These are phyloP conservation scores for Carettochelys insculpta DNA, from an alignment of 2,113 vertebrate species.

Conservation along the genomic window DNA sequence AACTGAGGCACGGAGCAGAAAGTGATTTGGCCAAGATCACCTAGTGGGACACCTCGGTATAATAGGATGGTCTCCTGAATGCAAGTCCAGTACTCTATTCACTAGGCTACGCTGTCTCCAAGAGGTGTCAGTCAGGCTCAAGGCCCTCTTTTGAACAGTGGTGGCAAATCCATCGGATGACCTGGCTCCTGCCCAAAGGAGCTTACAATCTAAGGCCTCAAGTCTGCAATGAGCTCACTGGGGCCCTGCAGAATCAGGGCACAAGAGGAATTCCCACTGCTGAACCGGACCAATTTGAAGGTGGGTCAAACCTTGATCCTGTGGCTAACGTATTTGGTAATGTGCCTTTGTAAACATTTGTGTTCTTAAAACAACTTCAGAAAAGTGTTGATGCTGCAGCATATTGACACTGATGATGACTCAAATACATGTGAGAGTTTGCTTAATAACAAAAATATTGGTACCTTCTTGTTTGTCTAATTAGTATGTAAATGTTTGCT, in stretches of 20 bases:
- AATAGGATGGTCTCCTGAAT: neutral
- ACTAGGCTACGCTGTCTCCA: neutral
- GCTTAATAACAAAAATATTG: neutral
- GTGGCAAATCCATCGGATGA: neutral
- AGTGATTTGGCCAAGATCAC: neutral
- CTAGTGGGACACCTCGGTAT: neutral
- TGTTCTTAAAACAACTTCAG: fast-evolving
- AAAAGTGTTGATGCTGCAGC: neutral
- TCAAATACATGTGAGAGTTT: fast-evolving
- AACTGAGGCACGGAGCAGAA: neutral
- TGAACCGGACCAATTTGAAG: neutral
- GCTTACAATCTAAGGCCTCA: neutral
- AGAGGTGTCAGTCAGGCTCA: neutral
- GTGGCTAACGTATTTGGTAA: neutral
- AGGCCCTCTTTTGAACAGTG: neutral
- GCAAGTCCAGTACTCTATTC: neutral
- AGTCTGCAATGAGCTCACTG: fast-evolving
- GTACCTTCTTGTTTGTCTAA: fast-evolving
- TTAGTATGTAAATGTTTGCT: fast-evolving
- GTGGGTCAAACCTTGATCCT: neutral
- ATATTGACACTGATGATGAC: fast-evolving
- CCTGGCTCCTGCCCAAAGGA: fast-evolving
- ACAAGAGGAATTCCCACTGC: fast-evolving
- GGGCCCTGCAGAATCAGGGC: neutral
- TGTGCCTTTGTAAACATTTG: fast-evolving